Evolutionary conservation across 2,797 vertebrate species (phyloP).

Genomic region (Dicrostonyx torquatus): DNA sequence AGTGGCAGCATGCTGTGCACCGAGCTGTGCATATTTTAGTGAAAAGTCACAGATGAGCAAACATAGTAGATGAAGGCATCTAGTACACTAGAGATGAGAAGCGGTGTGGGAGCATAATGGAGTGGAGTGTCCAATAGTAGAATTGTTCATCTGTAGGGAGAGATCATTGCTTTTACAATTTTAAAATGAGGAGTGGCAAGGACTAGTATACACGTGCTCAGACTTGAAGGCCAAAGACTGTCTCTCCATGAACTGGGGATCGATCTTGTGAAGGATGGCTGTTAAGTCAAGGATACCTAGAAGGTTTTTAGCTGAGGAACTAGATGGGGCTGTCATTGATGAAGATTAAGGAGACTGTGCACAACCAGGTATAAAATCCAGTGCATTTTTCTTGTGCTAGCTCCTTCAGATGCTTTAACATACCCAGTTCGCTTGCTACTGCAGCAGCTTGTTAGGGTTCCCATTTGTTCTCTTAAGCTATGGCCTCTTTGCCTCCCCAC

Average conservation of each 20-base stretch:
- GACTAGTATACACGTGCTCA: not conserved
- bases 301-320: not conserved
- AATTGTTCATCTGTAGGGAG: not conserved
- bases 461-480: not conserved
- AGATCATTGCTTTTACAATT: not conserved
- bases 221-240: conserved; percentile 8
- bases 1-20: not conserved
- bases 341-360: not conserved
- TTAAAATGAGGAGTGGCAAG: not conserved
- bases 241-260: not conserved
- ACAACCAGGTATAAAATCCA: not conserved
- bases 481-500: accelerated
- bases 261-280: not conserved
- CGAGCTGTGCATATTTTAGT: not conserved
- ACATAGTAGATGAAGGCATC: not conserved
- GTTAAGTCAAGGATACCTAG: not conserved
- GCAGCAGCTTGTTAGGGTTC: not conserved
- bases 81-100: not conserved
- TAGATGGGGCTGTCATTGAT: not conserved
- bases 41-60: not conserved
- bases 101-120: not conserved
- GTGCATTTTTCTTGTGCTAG: not conserved
- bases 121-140: not conserved
- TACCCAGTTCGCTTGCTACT: not conserved
- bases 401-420: not conserved